phyloP scores from a whole-genome alignment of 1,140 invertebrate genomes.

The Gonioctena quinquepunctata region DNA sequence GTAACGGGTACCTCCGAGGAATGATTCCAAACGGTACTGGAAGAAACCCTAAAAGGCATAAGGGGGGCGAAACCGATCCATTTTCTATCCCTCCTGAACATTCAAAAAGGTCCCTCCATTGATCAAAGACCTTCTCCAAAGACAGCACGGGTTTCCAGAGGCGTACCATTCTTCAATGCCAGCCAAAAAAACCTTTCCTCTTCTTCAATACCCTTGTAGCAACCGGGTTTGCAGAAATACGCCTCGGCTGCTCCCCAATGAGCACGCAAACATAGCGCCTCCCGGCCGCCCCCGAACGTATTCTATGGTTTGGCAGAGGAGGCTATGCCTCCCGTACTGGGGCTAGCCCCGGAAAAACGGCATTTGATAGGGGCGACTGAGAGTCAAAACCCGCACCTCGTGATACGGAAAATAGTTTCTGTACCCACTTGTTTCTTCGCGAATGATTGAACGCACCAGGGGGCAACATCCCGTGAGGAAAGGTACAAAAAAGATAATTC shows the following conservation, averaged over 20 bases:
- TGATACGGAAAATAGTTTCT: conserved; percentile 80
- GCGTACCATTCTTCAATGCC: conserved; percentile 75
- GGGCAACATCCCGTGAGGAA: conserved; percentile 88
- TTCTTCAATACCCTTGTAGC: conserved; percentile 69
- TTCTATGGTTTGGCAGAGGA: conserved; percentile 61
- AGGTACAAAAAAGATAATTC: conserved; percentile 86
- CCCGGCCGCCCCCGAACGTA: conserved; percentile 57
- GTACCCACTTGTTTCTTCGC: conserved; percentile 67
- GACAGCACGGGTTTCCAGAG: conserved; percentile 86
- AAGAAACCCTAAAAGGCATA: conserved; percentile 86
- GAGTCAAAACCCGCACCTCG: conserved; percentile 70
- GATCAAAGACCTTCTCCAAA: conserved; percentile 91
- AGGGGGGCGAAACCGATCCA: conserved; percentile 77
- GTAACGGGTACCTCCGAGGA: conserved; percentile 78
- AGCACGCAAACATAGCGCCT: conserved; percentile 66
- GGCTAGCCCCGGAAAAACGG: conserved; percentile 81
- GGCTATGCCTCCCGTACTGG: conserved; percentile 63
- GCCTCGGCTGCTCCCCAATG: conserved; percentile 80
- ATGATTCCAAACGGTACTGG: conserved; percentile 86
- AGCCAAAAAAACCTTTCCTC: conserved; percentile 80
- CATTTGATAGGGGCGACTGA: conserved; percentile 79
- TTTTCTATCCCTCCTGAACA: conserved; percentile 66
- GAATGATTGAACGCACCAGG: conserved; percentile 78
- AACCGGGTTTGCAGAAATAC: conserved; percentile 70
- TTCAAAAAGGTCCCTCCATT: conserved; percentile 72